These are phyloP conservation scores for Toxonevra muliebris DNA, from an alignment of 2,888 invertebrate species.

Conservation along the genomic window DNA sequence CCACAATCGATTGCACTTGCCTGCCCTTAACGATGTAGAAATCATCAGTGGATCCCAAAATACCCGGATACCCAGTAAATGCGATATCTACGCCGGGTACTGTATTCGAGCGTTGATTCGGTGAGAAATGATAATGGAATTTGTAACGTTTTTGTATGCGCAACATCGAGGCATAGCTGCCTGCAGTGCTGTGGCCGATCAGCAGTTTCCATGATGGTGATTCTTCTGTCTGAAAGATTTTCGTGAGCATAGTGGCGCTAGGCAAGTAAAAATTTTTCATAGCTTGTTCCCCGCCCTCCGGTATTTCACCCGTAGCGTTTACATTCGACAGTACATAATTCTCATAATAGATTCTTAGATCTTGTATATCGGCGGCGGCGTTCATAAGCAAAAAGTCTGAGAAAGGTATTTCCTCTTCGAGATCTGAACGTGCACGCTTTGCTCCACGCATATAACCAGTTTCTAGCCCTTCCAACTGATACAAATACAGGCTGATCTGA, in stretches of 20 bases:
- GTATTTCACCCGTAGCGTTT: constrained; percentile 4
- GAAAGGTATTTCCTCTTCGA: constrained; percentile 70
- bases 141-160: constrained; percentile 86
- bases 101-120: constrained; percentile 65
- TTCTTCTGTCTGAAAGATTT: constrained; percentile 50
- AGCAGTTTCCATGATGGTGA: constrained; percentile 68
- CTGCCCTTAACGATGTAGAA: constrained; percentile 76
- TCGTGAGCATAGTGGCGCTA: constrained; percentile 62
- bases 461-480: constrained; percentile 80
- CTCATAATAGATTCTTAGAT: constrained; percentile 65
- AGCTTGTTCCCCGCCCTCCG: constrained; percentile 3
- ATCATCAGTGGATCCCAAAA: constrained; percentile 83
- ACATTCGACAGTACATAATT: constrained; percentile 55
- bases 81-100: constrained; percentile 76
- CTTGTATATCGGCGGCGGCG: constrained; percentile 77
- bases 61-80: constrained; percentile 87
- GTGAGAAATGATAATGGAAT: constrained; percentile 75
- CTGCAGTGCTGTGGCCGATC: constrained; percentile 84
- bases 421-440: constrained; percentile 71
- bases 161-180: constrained; percentile 83
- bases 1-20: constrained; percentile 71
- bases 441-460: constrained; percentile 79
- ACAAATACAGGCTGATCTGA: constrained; percentile 80
- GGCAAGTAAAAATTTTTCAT: constrained; percentile 71
- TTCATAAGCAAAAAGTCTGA: constrained; percentile 80